Base-by-base conservation (phyloP, 2,888 invertebrate species). In the Euzophera pinguis region DNA sequence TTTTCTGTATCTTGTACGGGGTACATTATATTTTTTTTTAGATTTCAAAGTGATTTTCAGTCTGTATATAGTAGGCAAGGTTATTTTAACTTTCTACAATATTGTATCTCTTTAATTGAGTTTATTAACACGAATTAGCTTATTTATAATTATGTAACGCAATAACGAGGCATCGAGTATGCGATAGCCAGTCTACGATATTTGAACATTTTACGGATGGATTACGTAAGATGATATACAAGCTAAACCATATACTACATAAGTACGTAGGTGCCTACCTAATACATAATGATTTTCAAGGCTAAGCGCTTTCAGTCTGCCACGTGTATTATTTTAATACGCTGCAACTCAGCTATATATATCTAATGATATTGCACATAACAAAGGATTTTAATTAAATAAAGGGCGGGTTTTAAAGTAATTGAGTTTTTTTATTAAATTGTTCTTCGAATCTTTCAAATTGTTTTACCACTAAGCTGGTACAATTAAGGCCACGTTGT, bases 161-260 rank as follows among this genome's bases (percentile, higher is more conserved):
- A 65, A 72, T 70, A 69, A 69, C 63, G 66, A n/a, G n/a, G n/a
- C n/a, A n/a, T n/a, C n/a, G n/a, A 64, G 60, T 67, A 65, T 62
- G 65, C 67, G 69, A 60, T 71, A 71, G 72, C 73, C 69, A 67
- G 71, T 67, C 72, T 72, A 74, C 71, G 70, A 77, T 80, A 70
- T 77, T 65, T 69, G 67, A 68, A 65, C 73, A 72, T 78, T 22
- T 73, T 78, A 78, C 73, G 75, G 68, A 59, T 56, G 65, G 61
- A 67, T 85, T 84, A 83, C 81, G 84, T 84, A 84, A 84, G 71
- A 72, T 71, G 65, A 69, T 67, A 72, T 78, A 77, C 68, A 76
- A 34, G 35, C 42, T 73, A 67, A 67, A 67, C 70, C 72, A 72
- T 70, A 66, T 69, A 63, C 54, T 62, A 67, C 67, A 61, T 47